These are phyloP conservation scores for Eclectus roratus DNA, from an alignment of 2,113 vertebrate species.

Conservation along the genomic window DNA sequence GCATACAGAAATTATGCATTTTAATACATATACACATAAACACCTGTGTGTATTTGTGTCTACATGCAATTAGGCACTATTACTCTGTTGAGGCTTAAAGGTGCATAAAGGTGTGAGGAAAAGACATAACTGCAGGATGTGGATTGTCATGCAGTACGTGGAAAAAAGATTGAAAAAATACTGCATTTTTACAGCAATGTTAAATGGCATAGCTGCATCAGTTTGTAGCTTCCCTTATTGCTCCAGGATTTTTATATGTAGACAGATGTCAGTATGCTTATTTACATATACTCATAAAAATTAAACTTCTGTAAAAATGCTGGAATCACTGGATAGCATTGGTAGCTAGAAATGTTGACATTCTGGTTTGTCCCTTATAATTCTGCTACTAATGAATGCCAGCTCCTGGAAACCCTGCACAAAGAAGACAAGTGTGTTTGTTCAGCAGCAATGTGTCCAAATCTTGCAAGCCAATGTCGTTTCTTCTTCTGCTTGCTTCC, in stretches of 20 bases:
- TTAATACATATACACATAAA: background rate
- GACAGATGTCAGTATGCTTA: background rate
- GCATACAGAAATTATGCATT: background rate
- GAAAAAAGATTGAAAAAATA: background rate
- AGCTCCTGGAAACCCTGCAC: background rate
- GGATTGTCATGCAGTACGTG: background rate
- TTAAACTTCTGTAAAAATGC: background rate
- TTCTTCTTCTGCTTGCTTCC: background rate
- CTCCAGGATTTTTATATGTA: background rate
- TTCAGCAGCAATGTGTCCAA: background rate
- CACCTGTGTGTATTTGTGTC: background rate
- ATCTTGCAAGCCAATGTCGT: fast-evolving
- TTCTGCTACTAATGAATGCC: background rate
- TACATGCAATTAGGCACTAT: fast-evolving
- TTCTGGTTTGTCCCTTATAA: background rate
- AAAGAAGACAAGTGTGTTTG: background rate
- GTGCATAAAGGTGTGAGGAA: background rate
- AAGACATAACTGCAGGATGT: background rate
- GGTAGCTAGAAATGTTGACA: background rate
- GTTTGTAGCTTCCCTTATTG: background rate
- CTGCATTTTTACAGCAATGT: background rate
- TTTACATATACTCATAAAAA: background rate
- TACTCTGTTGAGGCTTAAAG: background rate
- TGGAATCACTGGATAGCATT: background rate
- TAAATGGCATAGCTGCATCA: background rate